Evolutionary conservation across 2,888 invertebrate genomes (phyloP), one percentile per base, ranked within the genome.

Genomic region (Oscheius sp.): DNA sequence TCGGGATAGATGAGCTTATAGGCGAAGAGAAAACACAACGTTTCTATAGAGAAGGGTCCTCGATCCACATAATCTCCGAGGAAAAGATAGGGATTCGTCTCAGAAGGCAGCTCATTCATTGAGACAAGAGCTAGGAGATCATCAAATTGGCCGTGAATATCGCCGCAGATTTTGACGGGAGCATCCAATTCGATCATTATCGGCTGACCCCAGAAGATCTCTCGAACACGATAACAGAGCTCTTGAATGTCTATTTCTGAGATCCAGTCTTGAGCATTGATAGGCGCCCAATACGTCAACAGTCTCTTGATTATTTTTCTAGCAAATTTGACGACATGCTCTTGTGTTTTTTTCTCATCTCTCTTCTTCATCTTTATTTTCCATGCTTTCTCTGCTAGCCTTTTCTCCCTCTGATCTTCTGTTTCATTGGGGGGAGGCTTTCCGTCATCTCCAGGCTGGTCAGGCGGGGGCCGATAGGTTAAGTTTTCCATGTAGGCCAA

Each of bases 1-100:
- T 90, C 89, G 83, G 93, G 92, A 90, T 86, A 89, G 33, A 50
- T 34, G 29, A 64, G 50, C 31, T 61, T 61, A 17, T 29, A 46
- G 23, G 42, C 42, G 20, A 61, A 61, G 45, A 61, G 61, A 10
- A 61, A 45, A 25, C 15, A n/a, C 42, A 61, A 29, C 31, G 15
- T n/a, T 25, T 61, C 61, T 29, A 61, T 23, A 5, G 61, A 61
- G 31, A 45, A 61, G 31, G 42, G n/a, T 8, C 61, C 61, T n/a
- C 61, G 61, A 31, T 61, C 61, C 2, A 61, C 61, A 27, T 61
- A 61, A 17, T 61, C 61, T 1, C 42, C 42, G 29, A 61, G 61
- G 29, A 61, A 61, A 8, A 61, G 69, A 39, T 57, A 33, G 31
- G 48, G 46, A 33, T 25, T 48, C 25, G 12, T 8, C 34, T 42